Evolutionary conservation across 2,888 invertebrate species (phyloP), one percentile per base, ranked within the genome.

Genomic region (Frankliniella intonsa): DNA sequence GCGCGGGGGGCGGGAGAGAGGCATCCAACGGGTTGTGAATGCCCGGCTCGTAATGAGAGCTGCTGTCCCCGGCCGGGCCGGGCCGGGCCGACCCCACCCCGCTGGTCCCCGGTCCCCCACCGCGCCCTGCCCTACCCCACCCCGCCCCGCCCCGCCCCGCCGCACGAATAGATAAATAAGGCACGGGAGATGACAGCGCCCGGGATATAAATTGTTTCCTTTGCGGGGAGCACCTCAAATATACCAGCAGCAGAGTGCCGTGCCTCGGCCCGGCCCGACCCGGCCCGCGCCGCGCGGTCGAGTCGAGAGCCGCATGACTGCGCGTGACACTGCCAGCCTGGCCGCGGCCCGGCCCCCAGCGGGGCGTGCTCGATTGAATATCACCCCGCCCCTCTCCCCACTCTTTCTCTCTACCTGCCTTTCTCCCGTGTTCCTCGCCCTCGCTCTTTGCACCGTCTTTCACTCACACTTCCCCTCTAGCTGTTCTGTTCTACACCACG

Each of bases 1-100:
- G 51, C 10, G 51, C 51, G 14, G 51, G 51, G 51, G 51, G 9
- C 10, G 10, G 14, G 51, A 51, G 14, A 14, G 62, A 62, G n/a
- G 62, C 11, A 62, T 17, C 62, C 62, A 8, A 38, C 22, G 25
- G 69, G 69, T 76, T 76, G 25, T 76, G 69, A 76, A 25, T 25
- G 69, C 69, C 69, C 25, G 69, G 69, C 69, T 25, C 69, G 69
- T 76, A 76, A 76, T 76, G 69, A 76, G 69, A 76, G 69, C 62
- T 10, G 62, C 62, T 12, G 19, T 3, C 7, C 62, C 62, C 62
- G 62, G 17, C 62, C 14, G 17, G 14, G 2, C 17, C 69, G 25
- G 69, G 11, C 22, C 69, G 0, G 69, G 9, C 55, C 55, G 3
- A 7, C 55, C 17, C 14, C 55, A 8, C 38, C 38, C 38, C 38